phyloP scores from a whole-genome alignment of 2,797 vertebrate species.

The Urocyon cinereoargenteus region DNA sequence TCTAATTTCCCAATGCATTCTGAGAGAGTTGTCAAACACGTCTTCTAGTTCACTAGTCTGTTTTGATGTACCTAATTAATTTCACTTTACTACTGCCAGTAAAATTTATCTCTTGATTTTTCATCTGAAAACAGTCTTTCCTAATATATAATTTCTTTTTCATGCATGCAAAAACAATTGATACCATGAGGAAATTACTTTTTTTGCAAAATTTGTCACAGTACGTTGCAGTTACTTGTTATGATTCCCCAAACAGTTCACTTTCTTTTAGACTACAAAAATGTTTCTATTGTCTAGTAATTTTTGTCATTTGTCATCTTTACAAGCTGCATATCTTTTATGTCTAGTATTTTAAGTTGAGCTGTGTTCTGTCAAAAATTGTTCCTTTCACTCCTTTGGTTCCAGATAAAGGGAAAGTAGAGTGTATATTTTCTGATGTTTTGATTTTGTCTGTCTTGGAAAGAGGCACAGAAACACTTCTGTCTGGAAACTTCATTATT shows the following conservation, averaged over 20 bases:
- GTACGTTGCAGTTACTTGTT: not conserved
- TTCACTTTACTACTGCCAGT: not conserved
- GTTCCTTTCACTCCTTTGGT: not conserved
- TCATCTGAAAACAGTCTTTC: not conserved
- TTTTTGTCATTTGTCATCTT: constrained; percentile 2
- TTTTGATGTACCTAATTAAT: constrained; percentile 53
- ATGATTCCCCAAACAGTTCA: not conserved
- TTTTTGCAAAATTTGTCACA: not conserved
- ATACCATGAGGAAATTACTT: not conserved
- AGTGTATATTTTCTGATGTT: not conserved
- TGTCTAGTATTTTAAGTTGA: not conserved
- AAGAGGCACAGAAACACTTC: not conserved
- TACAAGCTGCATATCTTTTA: not conserved
- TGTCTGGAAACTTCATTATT: constrained; percentile 4
- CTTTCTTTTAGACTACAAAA: not conserved
- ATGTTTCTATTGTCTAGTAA: not conserved
- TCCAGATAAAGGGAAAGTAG: not conserved
- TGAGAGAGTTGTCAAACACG: not conserved
- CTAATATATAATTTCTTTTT: not conserved
- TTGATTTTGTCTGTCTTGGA: not conserved
- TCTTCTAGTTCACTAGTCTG: not conserved
- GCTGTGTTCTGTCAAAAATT: not conserved
- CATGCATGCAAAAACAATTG: not conserved
- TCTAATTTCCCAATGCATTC: constrained; percentile 1
- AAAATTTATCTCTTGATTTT: constrained; percentile 45